Evolutionary conservation across 2,113 vertebrate species (phyloP).

Genomic region (Pygoscelis adeliae): DNA sequence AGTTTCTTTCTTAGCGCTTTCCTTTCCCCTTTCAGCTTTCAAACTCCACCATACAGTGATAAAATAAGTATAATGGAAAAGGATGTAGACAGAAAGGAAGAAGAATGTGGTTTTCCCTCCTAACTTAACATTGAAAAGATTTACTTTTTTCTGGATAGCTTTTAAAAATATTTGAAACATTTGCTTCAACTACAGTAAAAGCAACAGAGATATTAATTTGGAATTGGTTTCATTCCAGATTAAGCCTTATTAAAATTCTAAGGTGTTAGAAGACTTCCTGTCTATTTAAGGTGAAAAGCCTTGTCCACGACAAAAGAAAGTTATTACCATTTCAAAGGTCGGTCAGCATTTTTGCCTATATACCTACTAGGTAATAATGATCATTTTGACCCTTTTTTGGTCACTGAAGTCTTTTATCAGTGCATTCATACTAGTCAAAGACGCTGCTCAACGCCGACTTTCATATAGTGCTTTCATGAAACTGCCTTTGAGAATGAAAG

Average conservation of each 20-base stretch:
- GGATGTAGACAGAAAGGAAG: background rate
- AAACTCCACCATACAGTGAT: background rate
- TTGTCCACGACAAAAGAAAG: slow-evolving; percentile 8
- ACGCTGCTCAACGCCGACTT: background rate
- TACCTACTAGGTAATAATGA: slow-evolving; percentile 22
- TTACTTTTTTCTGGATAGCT: background rate
- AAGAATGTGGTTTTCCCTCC: background rate
- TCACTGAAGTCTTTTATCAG: slow-evolving; percentile 23
- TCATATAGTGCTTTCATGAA: slow-evolving; percentile 37
- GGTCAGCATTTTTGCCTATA: slow-evolving; percentile 19
- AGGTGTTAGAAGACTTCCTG: background rate
- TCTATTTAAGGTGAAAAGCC: slow-evolving; percentile 19
- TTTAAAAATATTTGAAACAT: background rate
- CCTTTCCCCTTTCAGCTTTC: background rate
- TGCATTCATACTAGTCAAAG: background rate
- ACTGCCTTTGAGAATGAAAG: slow-evolving; percentile 47
- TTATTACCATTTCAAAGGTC: slow-evolving; percentile 33
- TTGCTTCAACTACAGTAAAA: background rate
- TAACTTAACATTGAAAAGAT: background rate
- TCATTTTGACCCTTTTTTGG: slow-evolving; percentile 28
- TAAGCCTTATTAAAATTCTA: slow-evolving; percentile 14
- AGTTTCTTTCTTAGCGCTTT: background rate
- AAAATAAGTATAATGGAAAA: background rate
- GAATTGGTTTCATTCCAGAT: background rate
- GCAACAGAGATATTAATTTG: background rate